phyloP scores from a whole-genome alignment of 2,888 invertebrate species.

The Apamea crenata region DNA sequence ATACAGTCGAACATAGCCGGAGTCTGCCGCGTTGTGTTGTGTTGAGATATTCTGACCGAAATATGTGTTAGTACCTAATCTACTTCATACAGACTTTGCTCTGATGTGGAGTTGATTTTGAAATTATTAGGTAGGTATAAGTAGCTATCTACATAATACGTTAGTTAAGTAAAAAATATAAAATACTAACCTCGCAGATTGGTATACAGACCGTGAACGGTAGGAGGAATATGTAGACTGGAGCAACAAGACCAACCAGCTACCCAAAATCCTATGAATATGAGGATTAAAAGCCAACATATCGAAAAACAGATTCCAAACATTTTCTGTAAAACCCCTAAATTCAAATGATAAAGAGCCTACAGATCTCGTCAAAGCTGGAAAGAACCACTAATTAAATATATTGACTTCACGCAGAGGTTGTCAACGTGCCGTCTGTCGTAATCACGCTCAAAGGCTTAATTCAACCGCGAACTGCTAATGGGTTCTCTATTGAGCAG shows the following conservation, averaged over 20 bases:
- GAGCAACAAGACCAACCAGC: neutral
- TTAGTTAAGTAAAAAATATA: neutral
- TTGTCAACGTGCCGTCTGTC: neutral
- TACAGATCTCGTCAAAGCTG: neutral
- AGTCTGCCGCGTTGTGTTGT: neutral
- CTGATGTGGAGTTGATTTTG: neutral
- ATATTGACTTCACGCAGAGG: neutral
- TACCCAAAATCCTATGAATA: slow-evolving; percentile 3
- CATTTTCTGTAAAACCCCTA: neutral
- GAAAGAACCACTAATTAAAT: neutral
- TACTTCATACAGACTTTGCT: neutral
- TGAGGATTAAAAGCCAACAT: neutral
- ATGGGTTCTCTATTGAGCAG: neutral
- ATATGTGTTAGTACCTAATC: neutral
- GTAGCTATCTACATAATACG: neutral
- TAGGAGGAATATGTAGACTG: neutral
- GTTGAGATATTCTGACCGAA: neutral
- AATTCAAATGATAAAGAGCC: neutral
- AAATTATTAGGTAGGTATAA: neutral
- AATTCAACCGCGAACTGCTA: neutral
- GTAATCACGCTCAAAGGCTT: too few relatives aligned
- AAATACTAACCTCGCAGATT: slow-evolving; percentile 12
- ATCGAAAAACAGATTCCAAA: neutral
- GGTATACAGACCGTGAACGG: slow-evolving; percentile 11
- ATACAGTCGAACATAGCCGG: neutral